These are phyloP conservation scores for Odontomyia ornata DNA, from an alignment of 2,888 invertebrate species.

Conservation along the genomic window DNA sequence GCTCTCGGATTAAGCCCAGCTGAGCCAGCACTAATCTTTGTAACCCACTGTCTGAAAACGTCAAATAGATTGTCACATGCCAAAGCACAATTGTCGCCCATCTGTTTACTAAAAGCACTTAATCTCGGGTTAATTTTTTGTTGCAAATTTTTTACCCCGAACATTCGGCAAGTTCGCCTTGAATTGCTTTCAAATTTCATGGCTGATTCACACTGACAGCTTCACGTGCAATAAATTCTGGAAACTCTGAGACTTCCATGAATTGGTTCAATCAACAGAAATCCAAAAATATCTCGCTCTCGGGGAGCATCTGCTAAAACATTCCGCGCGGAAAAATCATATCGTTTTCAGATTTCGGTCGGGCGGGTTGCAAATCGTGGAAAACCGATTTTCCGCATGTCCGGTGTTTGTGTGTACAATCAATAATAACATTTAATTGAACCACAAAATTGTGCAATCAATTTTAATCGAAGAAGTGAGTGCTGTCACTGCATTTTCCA, in stretches of 20 bases:
- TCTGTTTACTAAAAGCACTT: slow-evolving; percentile 6
- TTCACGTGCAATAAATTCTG: neutral
- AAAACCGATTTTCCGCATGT: neutral
- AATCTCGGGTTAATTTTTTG: neutral
- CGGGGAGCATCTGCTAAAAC: too few relatives aligned
- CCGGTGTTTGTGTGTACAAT: neutral
- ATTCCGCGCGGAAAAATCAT: neutral
- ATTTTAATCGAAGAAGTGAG: too few relatives aligned
- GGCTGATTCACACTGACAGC: slow-evolving; percentile 16
- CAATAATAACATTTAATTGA: neutral
- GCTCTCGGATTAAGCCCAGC: too few relatives aligned
- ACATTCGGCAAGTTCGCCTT: slow-evolving; percentile 9
- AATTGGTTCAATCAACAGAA: neutral
- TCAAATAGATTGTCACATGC: neutral
- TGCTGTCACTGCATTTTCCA: too few relatives aligned
- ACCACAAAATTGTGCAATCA: neutral
- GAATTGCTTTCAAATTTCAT: neutral
- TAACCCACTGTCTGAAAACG: slow-evolving; percentile 22
- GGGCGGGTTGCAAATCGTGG: neutral
- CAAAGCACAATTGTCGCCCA: neutral
- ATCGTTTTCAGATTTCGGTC: neutral
- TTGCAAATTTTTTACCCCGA: neutral
- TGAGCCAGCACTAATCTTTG: neutral
- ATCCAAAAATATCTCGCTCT: neutral
- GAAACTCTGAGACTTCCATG: neutral